Base-by-base conservation (phyloP, 2,888 invertebrate genomes). In the Drosophila yooni region DNA sequence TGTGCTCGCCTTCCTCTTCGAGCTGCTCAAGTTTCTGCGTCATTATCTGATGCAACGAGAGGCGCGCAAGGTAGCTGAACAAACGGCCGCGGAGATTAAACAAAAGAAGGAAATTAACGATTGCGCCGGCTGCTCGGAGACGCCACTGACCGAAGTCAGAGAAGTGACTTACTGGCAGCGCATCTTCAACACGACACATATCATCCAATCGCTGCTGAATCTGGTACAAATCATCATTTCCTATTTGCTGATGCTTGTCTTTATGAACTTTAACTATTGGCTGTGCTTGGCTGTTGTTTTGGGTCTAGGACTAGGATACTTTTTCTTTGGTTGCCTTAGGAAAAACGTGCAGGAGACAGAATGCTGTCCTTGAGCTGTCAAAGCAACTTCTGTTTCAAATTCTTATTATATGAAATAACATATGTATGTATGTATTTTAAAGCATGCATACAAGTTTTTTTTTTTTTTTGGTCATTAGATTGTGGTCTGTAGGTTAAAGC, bases 1-100 rank as follows among this genome's bases (percentile, higher is more conserved):
- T 93, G 94, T 98, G 58, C 95, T 98, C 91, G 97, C 98, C 0
- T 95, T 98, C 31, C 94, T 98, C n/a, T 99, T 99, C 92, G 99
- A 99, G 94, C 98, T 97, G 0, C 95, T 99, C 4, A 99, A 99
- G 94, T 98, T 97, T 94, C 96, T 94, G 89, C 92, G 95, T 0
- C 95, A 95, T 82, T 93, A 87, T 15, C 74, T 91, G 46, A 54
- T 88, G 25, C 79, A 86, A 3, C 70, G 79, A 29, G 82, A 83
- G 5, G 81, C 83, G 0, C 85, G 85, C 25, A 81, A 79, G 53
- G 83, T 89, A 67, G 72, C 79, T 2, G 82, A 89, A 38, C 80
- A 86, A 8, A 58, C 81, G 40, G 84, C 88, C 10, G 64, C 68
- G 53, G 89, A 87, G 68, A 60, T 85, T 21, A 82, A 82, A 10